A percentile compares a stretch with the other conserved stretches of the same genome.
Evolutionary conservation across 92 coral and sea anemone genomes (phyloP).

Genomic region (Micromussa lordhowensis): DNA sequence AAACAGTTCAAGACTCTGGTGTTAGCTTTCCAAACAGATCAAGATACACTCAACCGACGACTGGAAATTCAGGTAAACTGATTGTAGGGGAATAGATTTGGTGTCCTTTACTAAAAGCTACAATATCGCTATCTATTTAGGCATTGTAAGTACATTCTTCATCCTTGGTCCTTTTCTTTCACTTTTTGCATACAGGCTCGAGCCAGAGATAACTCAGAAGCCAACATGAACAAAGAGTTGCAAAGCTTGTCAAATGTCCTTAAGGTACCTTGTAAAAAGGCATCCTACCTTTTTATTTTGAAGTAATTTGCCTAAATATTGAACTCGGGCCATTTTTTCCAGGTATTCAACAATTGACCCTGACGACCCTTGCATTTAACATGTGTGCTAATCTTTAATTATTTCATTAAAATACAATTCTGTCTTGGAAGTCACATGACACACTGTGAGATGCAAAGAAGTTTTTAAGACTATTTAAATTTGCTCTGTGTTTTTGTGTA

Average conservation of each 20-base stretch:
- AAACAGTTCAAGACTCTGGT: slow-evolving; percentile 90
- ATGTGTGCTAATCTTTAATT: background rate
- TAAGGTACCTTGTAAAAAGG: slow-evolving; percentile 65
- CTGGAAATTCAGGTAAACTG: slow-evolving; percentile 86
- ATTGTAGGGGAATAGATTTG: background rate
- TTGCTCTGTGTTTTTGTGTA: background rate
- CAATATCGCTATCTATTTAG: background rate
- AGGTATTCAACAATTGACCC: background rate
- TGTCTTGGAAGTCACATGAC: background rate
- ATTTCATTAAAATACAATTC: background rate
- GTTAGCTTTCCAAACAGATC: slow-evolving; percentile 95
- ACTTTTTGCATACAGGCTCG: slow-evolving; percentile 71
- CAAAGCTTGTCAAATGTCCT: slow-evolving; percentile 60
- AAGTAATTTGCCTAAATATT: background rate
- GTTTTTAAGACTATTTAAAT: background rate
- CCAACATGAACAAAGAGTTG: slow-evolving; percentile 76
- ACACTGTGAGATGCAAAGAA: background rate
- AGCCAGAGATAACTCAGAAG: slow-evolving; percentile 83
- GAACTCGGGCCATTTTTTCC: background rate
- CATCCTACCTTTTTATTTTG: background rate
- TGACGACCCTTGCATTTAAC: background rate
- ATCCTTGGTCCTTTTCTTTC: background rate
- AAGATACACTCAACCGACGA: slow-evolving; percentile 80
- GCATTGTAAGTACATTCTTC: background rate
- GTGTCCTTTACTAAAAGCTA: background rate